phyloP scores from a whole-genome alignment of 1,140 invertebrate genomes.

The Campoletis sonorensis region DNA sequence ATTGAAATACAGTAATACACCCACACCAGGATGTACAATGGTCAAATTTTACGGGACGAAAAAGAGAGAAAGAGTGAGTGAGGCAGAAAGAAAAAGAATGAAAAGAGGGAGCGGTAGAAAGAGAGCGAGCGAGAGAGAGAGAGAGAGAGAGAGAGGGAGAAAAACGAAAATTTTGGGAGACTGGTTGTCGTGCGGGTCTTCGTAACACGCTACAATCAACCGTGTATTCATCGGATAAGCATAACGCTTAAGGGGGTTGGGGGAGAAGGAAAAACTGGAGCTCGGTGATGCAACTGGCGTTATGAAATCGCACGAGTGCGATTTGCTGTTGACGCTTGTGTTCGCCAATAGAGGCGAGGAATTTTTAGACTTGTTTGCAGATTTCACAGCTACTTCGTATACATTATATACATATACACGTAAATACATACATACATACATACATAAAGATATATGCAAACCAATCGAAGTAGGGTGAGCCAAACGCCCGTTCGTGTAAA shows the following conservation, averaged over 20 bases:
- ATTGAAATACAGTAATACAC: not conserved
- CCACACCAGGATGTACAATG: not conserved
- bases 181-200: constrained; percentile 25
- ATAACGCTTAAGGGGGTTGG: constrained; percentile 60
- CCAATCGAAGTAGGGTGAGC: too few species aligned
- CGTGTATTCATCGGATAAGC: constrained; percentile 64
- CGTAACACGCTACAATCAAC: constrained; percentile 57
- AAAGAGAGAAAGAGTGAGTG: not conserved
- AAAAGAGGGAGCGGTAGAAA: not conserved
- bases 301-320: constrained; percentile 66
- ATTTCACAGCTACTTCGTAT: constrained; percentile 65
- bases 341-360: constrained; percentile 59
- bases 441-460: constrained; percentile 1
- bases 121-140: not conserved
- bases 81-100: too few species aligned
- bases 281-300: constrained; percentile 65
- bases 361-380: constrained; percentile 70
- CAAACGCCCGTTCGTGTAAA: not conserved
- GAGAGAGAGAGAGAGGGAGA: constrained; percentile 10
- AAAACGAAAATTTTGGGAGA: constrained; percentile 5
- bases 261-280: constrained; percentile 37
- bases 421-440: not conserved
- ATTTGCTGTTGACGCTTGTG: constrained; percentile 12
- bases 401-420: constrained; percentile 54
- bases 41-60: not conserved